phyloP scores from a whole-genome alignment of 2,888 invertebrate species.

The Ptilodon capucinus region DNA sequence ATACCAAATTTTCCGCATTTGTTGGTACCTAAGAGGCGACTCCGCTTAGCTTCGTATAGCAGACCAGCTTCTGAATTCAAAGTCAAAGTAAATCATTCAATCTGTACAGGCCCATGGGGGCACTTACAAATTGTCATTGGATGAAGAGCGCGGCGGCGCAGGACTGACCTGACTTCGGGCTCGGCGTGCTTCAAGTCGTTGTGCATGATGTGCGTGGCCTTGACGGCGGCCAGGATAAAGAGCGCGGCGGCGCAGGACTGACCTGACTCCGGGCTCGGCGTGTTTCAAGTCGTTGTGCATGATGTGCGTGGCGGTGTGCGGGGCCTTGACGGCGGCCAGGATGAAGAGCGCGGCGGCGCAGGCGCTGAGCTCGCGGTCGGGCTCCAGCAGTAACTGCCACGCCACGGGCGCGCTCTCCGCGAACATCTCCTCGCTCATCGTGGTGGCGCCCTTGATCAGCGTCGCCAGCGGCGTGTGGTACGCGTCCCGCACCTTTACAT shows the following conservation, averaged over 20 bases:
- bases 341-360: conserved; percentile 95
- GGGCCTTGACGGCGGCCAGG: conserved; percentile 95
- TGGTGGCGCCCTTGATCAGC: conserved; percentile 94
- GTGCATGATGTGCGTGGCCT: conserved; percentile 94
- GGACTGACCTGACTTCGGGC: conserved; percentile 86
- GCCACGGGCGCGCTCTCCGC: conserved; percentile 94
- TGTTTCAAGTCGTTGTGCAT: conserved; percentile 95
- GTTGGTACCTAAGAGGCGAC: too few species aligned
- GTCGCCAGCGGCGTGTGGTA: conserved; percentile 95
- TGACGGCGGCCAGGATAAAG: conserved; percentile 96
- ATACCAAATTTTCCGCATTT: too few species aligned
- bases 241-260: too few species aligned
- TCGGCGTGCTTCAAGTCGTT: conserved; percentile 93
- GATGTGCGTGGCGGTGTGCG: conserved; percentile 93
- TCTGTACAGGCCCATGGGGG: too few species aligned
- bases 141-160: too few species aligned
- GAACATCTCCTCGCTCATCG: conserved; percentile 93
- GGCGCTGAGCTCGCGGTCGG: conserved; percentile 93
- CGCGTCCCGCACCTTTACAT: conserved; percentile 91
- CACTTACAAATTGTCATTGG: too few species aligned
- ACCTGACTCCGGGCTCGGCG: conserved; percentile 90
- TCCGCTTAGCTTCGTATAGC: too few species aligned
- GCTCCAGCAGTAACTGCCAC: conserved; percentile 97
- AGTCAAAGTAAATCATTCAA: too few species aligned
- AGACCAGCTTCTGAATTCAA: too few species aligned